Evolutionary conservation across 2,113 vertebrate genomes (phyloP).

Genomic region (Archocentrus centrarchus): DNA sequence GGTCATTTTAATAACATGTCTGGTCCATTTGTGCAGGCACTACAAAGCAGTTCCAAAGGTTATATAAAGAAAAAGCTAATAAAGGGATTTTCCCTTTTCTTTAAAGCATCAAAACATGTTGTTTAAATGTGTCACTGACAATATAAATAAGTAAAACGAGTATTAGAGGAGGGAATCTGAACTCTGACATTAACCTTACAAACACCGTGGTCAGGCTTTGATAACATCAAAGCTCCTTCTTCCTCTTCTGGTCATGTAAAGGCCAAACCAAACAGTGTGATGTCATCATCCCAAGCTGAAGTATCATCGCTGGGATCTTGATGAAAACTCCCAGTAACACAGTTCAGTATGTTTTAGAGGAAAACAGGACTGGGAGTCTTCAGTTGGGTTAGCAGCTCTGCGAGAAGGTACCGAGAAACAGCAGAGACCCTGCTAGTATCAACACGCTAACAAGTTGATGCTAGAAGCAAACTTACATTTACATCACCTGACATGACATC

Average conservation of each 20-base stretch:
- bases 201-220: background rate
- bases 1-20: background rate
- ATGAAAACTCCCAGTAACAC: constrained; percentile 12
- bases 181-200: background rate
- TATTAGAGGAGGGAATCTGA: background rate
- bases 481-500: background rate
- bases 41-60: background rate
- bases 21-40: background rate
- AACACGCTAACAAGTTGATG: background rate
- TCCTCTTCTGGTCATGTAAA: background rate
- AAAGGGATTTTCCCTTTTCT: background rate
- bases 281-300: constrained; percentile 9
- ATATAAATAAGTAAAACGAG: background rate
- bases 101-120: background rate
- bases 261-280: constrained; percentile 39
- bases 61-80: background rate
- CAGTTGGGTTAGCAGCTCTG: background rate
- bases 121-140: background rate
- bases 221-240: background rate
- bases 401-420: background rate
- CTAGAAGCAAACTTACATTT: background rate
- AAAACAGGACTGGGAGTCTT: background rate
- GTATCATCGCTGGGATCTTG: constrained; percentile 8
- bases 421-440: background rate
- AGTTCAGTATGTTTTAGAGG: background rate